Conservation (phyloP, 2,888 invertebrate species). For the Apomyelois bistriatella region DNA sequence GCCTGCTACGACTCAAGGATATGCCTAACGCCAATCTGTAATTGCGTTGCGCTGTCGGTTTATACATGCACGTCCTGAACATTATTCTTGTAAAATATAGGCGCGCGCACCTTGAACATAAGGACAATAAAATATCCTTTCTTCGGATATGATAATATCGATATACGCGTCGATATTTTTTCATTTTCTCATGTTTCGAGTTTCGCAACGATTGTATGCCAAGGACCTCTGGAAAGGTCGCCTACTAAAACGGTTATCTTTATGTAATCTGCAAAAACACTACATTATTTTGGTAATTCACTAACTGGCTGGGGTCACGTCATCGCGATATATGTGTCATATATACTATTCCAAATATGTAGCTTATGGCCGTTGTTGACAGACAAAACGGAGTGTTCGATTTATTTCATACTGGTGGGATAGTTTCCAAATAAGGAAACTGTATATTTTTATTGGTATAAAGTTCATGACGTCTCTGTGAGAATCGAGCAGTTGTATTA, state of each 20-base stretch:
- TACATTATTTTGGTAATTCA: constrained; percentile 49
- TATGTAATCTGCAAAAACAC: constrained; percentile 63
- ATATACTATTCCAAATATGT: not conserved
- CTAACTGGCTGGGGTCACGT: constrained; percentile 39
- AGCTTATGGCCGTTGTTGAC: not conserved
- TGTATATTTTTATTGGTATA: constrained; percentile 2
- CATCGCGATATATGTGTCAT: constrained; percentile 26
- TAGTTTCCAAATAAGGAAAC: constrained; percentile 40
- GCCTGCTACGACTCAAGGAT: constrained; percentile 43
- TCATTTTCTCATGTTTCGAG: constrained; percentile 54
- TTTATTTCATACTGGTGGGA: constrained; percentile 28
- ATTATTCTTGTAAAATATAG: constrained; percentile 29
- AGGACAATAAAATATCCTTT: constrained; percentile 28
- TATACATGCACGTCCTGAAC: constrained; percentile 26
- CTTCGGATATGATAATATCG: constrained; percentile 24
- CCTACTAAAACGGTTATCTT: constrained; percentile 73
- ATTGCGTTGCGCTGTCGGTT: constrained; percentile 40
- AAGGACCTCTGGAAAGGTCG: constrained; percentile 72
- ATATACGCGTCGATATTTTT: constrained; percentile 45
- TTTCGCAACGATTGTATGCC: constrained; percentile 65
- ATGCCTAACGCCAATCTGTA: constrained; percentile 43
- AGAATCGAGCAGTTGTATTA: constrained; percentile 32
- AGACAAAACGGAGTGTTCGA: constrained; percentile 16
- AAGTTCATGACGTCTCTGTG: not conserved
- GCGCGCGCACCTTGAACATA: constrained; percentile 30